phyloP scores from a whole-genome alignment of 2,797 vertebrate species.

The Calcarius lapponicus region DNA sequence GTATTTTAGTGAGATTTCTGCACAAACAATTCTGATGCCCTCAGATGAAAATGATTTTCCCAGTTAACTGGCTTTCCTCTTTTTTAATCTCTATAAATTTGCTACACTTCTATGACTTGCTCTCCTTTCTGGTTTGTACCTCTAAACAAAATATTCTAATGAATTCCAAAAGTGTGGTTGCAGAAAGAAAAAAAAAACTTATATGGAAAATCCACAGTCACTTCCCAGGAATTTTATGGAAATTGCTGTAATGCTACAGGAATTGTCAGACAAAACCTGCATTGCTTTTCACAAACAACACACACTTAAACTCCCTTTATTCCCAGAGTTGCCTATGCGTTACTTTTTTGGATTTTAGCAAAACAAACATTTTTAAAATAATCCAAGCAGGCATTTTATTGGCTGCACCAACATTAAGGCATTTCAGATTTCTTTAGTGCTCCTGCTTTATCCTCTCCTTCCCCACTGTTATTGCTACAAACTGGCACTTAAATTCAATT shows the following conservation, averaged over 20 bases:
- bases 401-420: slow-evolving; percentile 57
- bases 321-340: neutral
- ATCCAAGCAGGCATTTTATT: slow-evolving; percentile 65
- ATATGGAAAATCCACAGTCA: neutral
- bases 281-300: neutral
- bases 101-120: neutral
- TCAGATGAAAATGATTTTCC: neutral
- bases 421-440: slow-evolving; percentile 70
- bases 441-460: slow-evolving; percentile 77
- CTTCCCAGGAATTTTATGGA: neutral
- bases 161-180: neutral
- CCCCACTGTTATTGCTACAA: slow-evolving; percentile 73
- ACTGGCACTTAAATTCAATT: slow-evolving; percentile 83
- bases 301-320: slow-evolving; percentile 29
- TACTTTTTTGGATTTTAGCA: slow-evolving; percentile 63
- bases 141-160: neutral
- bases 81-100: neutral
- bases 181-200: neutral
- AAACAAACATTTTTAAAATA: slow-evolving; percentile 71
- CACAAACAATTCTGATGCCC: neutral
- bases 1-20: neutral
- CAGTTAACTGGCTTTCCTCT: neutral
- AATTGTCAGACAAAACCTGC: slow-evolving; percentile 42
- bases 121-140: neutral
- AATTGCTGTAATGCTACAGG: neutral